phyloP scores from a whole-genome alignment of 2,888 invertebrate genomes.

The Melanchra persicariae region DNA sequence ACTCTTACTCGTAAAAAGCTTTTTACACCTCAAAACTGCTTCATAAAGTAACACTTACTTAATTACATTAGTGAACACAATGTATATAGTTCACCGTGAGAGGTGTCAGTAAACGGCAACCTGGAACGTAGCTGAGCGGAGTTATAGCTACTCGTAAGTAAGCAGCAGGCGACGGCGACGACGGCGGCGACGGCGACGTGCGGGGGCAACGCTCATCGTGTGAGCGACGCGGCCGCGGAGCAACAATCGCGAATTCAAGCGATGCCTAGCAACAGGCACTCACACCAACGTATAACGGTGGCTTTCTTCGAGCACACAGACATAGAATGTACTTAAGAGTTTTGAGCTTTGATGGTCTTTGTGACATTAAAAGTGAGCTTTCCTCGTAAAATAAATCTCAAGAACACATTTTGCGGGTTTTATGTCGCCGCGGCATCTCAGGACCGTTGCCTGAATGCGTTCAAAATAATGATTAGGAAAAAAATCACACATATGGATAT shows the following conservation, averaged over 20 bases:
- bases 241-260: slow-evolving; percentile 88
- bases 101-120: slow-evolving; percentile 76
- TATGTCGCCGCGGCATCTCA: slow-evolving; percentile 59
- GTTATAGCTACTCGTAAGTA: slow-evolving; percentile 68
- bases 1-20: neutral
- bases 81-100: slow-evolving; percentile 75
- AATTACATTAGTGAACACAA: slow-evolving; percentile 71
- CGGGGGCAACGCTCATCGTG: slow-evolving; percentile 90
- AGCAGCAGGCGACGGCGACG: slow-evolving; percentile 69
- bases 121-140: slow-evolving; percentile 67
- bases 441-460: slow-evolving; percentile 70
- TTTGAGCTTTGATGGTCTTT: slow-evolving; percentile 78
- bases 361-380: slow-evolving; percentile 75
- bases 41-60: slow-evolving; percentile 36
- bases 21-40: slow-evolving; percentile 3
- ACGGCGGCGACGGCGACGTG: too few relatives aligned
- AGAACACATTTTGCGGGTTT: slow-evolving; percentile 53
- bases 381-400: slow-evolving; percentile 69
- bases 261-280: slow-evolving; percentile 88
- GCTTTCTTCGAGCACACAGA: slow-evolving; percentile 81
- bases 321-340: slow-evolving; percentile 77
- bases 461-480: slow-evolving; percentile 73
- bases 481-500: slow-evolving; percentile 60
- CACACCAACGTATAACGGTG: slow-evolving; percentile 84
- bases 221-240: slow-evolving; percentile 86